phyloP scores from a whole-genome alignment of 2,797 vertebrate species.

The Petrocephalus schoutedeni region DNA sequence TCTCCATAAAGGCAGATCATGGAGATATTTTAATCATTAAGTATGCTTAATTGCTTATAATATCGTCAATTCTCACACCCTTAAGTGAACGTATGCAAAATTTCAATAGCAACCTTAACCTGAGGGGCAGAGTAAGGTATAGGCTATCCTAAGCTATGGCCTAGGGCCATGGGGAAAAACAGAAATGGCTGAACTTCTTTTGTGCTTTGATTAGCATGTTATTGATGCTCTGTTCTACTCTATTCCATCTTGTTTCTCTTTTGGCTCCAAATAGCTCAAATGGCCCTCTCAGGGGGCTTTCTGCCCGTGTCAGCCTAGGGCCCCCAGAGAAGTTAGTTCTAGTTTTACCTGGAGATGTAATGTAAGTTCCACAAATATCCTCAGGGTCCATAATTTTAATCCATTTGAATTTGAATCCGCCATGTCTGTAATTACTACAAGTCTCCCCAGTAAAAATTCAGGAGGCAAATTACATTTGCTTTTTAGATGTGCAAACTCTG shows the following conservation, averaged over 20 bases:
- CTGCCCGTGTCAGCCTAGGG: neutral
- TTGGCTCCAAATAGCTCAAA: neutral
- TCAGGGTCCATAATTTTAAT: neutral
- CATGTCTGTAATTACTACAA: neutral
- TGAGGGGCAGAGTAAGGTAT: neutral
- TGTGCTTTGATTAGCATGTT: neutral
- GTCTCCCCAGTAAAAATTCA: neutral
- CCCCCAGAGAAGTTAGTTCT: neutral
- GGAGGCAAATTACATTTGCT: neutral
- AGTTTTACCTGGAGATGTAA: neutral
- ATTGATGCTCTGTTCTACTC: neutral
- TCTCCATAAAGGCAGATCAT: neutral
- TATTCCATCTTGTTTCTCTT: neutral
- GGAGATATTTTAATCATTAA: neutral
- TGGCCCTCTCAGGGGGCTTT: neutral
- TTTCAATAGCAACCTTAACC: neutral
- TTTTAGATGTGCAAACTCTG: neutral
- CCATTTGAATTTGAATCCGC: neutral
- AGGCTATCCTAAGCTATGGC: neutral
- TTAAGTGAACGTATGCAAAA: neutral
- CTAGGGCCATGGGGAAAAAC: too few relatives aligned
- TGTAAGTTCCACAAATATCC: neutral
- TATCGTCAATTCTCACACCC: neutral
- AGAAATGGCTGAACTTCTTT: too few relatives aligned
- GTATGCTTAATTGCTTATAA: neutral